Base-by-base conservation (phyloP, 2,888 invertebrate species). In the Archips xylosteana region DNA sequence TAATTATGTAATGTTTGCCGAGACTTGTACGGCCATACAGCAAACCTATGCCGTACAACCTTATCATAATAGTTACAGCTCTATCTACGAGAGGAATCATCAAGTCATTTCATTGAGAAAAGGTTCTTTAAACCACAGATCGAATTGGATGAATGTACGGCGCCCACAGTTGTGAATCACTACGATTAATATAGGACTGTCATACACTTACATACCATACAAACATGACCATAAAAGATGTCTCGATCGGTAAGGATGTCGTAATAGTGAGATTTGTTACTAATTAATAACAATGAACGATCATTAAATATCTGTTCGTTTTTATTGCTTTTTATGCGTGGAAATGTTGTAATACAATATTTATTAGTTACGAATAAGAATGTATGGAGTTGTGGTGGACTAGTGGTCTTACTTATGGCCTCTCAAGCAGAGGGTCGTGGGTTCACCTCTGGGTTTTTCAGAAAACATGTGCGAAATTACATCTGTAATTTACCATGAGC, bases 1-100 rank as follows among this genome's bases (percentile, higher is more conserved):
- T 72, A 63, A 59, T 73, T 73, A 51, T 64, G 73, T 73, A 73
- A 73, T 73, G 51, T 73, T 73, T 73, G 64, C 34, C 49, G 34
- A 47, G 57, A 57, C 57, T 57, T 57, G 6, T 57, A 57, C 57
- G 12, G 61, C 6, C 61, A 36, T 61, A 61, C 39, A 61, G 9
- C 54, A 15, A 54, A 54, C 54, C 23, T 15, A 23, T 23, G 15
- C 54, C 45, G 12, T 23, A 8, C 54, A 54, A 54, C 54, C 54
- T 54, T 54, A 5, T 15, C 54, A 23, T 23, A 15, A 15, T 54
- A 23, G 9, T 54, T n/a, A 54, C 23, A 54, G 9, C 23, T 54
- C 54, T 23, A 54, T 9, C 15, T 54, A 23, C 23, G 2, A 54
- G 3, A 23, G 6, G 23, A 54, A 5, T 54, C 54, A 54, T 2